Conservation (phyloP, 2,113 vertebrate species). For the Tilapia sparmanii region DNA sequence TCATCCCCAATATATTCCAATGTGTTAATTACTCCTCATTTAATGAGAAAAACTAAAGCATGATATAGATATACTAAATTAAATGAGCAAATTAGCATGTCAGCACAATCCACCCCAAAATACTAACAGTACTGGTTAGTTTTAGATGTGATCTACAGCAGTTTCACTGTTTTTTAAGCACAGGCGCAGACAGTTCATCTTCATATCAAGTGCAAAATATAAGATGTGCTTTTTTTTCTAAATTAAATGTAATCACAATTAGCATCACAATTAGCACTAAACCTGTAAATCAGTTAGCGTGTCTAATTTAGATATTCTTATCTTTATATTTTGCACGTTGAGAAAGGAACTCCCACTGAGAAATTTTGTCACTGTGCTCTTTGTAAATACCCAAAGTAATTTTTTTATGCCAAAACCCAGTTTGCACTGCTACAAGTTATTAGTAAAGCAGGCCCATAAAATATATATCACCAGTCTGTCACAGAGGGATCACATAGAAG, state of each 20-base stretch:
- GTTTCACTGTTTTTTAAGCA: not conserved
- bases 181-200: not conserved
- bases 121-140: not conserved
- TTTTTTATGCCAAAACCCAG: not conserved
- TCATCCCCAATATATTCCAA: not conserved
- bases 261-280: not conserved
- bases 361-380: not conserved
- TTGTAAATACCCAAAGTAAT: not conserved
- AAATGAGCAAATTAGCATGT: not conserved
- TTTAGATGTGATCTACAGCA: not conserved
- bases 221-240: not conserved
- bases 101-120: not conserved
- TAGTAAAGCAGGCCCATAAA: not conserved
- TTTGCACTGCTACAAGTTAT: not conserved
- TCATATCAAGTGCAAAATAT: not conserved
- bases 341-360: not conserved
- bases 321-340: not conserved
- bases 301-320: not conserved
- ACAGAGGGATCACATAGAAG: not conserved
- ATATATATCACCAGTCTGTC: not conserved
- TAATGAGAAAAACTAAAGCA: not conserved
- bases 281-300: not conserved
- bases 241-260: not conserved
- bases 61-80: accelerated
- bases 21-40: not conserved